Evolutionary conservation across 2,797 vertebrate genomes (phyloP).

Genomic region (Platyrinchus mystaceus): DNA sequence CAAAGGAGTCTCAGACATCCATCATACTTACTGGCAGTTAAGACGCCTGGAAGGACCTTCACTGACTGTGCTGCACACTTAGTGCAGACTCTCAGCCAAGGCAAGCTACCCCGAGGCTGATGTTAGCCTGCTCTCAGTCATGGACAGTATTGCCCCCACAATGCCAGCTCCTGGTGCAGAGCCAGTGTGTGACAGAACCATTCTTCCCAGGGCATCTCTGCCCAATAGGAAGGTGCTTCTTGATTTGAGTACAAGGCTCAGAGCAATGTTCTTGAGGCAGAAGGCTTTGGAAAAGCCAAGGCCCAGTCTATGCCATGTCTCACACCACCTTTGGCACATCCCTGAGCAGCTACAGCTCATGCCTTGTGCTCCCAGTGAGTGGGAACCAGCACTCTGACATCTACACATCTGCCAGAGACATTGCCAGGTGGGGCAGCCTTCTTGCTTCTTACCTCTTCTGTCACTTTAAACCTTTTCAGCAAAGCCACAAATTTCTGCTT

Average conservation of each 20-base stretch:
- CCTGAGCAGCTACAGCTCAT: neutral
- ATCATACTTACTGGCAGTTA: neutral
- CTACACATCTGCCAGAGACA: neutral
- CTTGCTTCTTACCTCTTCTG: slow-evolving; percentile 85
- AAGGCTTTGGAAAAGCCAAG: neutral
- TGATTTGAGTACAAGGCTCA: neutral
- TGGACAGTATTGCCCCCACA: neutral
- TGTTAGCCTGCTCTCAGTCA: neutral
- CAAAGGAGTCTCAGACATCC: neutral
- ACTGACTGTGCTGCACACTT: neutral
- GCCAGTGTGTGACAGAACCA: neutral
- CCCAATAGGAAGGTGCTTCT: neutral
- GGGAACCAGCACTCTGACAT: neutral
- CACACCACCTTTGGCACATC: neutral
- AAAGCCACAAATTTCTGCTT: slow-evolving; percentile 97
- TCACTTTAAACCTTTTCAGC: slow-evolving; percentile 94
- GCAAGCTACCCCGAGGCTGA: neutral
- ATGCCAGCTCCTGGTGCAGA: neutral
- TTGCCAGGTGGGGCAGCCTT: neutral
- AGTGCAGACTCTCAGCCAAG: neutral
- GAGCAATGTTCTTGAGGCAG: neutral
- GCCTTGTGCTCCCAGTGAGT: neutral
- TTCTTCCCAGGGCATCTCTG: neutral
- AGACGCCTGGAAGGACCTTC: neutral
- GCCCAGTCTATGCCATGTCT: neutral